Conservation (phyloP, 2,888 invertebrate species). For the Yponomeuta cagnagella region DNA sequence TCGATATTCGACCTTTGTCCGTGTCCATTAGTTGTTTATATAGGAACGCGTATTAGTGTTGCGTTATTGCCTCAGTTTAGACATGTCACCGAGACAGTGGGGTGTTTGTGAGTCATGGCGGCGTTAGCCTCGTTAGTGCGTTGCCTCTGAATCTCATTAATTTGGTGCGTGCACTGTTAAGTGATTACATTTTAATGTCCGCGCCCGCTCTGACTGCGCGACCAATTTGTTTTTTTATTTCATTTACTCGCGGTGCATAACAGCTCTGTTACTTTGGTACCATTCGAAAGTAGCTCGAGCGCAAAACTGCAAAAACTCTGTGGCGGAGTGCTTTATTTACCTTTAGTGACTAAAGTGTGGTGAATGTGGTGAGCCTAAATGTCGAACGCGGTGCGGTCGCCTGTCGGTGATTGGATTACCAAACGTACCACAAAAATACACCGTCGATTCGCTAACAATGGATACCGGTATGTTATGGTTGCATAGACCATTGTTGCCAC, state of each 20-base stretch:
- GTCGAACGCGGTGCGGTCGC: slow-evolving; percentile 30
- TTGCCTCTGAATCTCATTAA: slow-evolving; percentile 68
- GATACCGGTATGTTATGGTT: slow-evolving; percentile 56
- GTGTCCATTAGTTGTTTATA: slow-evolving; percentile 23
- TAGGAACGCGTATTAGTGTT: not conserved
- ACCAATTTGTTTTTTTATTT: slow-evolving; percentile 50
- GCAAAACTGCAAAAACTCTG: slow-evolving; percentile 22
- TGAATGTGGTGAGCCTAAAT: slow-evolving; percentile 45
- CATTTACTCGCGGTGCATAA: slow-evolving; percentile 36
- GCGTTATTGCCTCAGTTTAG: not conserved
- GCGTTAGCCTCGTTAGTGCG: slow-evolving; percentile 62
- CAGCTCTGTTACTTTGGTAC: slow-evolving; percentile 35
- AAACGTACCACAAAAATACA: slow-evolving; percentile 58
- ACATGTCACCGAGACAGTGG: slow-evolving; percentile 42
- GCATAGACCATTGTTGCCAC: slow-evolving; percentile 21
- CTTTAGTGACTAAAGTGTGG: slow-evolving; percentile 35
- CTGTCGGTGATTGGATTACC: slow-evolving; percentile 49
- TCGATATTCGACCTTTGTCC: slow-evolving; percentile 31
- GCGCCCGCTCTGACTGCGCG: slow-evolving; percentile 44
- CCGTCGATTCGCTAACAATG: slow-evolving; percentile 58
- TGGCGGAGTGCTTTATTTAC: slow-evolving; percentile 39
- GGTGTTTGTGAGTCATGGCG: slow-evolving; percentile 63
- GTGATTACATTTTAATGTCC: slow-evolving; percentile 67
- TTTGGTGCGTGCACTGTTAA: slow-evolving; percentile 67
- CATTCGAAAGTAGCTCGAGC: slow-evolving; percentile 47